Evolutionary conservation across 2,113 vertebrate genomes (phyloP).

Genomic region (Apaloderma vittatum): DNA sequence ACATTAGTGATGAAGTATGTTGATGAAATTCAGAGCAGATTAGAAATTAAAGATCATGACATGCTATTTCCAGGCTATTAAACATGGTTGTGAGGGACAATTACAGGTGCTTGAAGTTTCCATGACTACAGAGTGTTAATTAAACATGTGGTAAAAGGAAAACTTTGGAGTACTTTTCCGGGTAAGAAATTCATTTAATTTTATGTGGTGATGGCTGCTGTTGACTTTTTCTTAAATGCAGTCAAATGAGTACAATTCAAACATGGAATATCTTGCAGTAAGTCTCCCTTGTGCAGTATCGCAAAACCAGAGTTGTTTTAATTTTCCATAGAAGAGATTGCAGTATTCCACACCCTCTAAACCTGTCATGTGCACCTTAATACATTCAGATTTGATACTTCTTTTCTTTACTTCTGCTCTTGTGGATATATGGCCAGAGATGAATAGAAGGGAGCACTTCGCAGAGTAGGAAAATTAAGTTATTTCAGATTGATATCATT

Average conservation of each 20-base stretch:
- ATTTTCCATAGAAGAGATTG: neutral
- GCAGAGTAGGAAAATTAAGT: neutral
- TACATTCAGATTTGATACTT: neutral
- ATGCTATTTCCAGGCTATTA: slow-evolving; percentile 57
- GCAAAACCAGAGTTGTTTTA: neutral
- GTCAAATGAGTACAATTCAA: neutral
- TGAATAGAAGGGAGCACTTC: neutral
- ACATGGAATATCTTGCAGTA: neutral
- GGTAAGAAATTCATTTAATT: neutral
- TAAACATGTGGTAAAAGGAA: slow-evolving; percentile 47
- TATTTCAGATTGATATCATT: neutral
- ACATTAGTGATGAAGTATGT: neutral
- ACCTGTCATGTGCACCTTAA: neutral
- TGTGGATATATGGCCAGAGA: neutral
- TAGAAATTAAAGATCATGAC: slow-evolving; percentile 47
- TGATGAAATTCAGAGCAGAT: slow-evolving; percentile 24
- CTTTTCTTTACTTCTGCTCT: neutral
- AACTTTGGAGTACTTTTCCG: neutral
- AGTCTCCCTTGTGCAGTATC: neutral
- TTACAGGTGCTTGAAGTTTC: slow-evolving; percentile 51
- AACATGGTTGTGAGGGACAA: slow-evolving; percentile 12
- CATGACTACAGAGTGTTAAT: slow-evolving; percentile 53
- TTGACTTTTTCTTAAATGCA: neutral
- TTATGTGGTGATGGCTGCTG: neutral
- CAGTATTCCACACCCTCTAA: neutral